A percentile compares a stretch with the other conserved stretches of the same genome.
These are phyloP conservation scores for Sceloporus undulatus DNA, from an alignment of 2,113 vertebrate species.

Conservation along the genomic window DNA sequence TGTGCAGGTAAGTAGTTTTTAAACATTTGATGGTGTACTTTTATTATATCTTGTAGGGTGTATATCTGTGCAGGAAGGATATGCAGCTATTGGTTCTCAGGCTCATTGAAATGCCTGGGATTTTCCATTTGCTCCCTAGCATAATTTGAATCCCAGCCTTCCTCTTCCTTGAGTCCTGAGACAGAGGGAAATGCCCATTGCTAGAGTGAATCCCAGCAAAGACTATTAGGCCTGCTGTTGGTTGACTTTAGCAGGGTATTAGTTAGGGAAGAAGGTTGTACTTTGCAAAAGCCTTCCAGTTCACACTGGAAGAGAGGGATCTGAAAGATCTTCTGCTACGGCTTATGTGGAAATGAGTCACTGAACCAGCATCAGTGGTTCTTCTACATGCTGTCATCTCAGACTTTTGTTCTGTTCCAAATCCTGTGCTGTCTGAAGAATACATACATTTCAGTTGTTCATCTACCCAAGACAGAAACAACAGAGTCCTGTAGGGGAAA, in stretches of 20 bases:
- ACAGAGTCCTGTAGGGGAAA: neutral
- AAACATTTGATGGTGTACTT: no score
- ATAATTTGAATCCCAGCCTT: neutral
- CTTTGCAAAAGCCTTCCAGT: neutral
- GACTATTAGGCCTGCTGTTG: no score
- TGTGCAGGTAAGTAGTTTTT: slow-evolving; percentile 82
- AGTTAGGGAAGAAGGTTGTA: no score
- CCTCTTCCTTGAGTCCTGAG: fast-evolving
- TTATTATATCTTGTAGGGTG: neutral
- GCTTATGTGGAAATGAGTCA: neutral
- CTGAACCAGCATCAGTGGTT: neutral
- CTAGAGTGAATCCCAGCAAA: neutral
- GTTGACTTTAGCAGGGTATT: no score
- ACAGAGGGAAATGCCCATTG: neutral
- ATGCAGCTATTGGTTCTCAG: neutral
- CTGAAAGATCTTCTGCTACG: neutral
- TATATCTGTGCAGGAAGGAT: neutral
- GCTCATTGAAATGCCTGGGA: neutral
- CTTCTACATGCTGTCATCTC: neutral
- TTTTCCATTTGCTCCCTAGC: neutral
- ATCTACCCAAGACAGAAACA: neutral
- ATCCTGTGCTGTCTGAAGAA: neutral
- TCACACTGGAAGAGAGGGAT: neutral
- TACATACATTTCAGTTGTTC: neutral
- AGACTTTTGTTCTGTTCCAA: neutral